These are phyloP conservation scores for Parasteatoda lunata DNA, from an alignment of 2,888 invertebrate species.

Conservation along the genomic window DNA sequence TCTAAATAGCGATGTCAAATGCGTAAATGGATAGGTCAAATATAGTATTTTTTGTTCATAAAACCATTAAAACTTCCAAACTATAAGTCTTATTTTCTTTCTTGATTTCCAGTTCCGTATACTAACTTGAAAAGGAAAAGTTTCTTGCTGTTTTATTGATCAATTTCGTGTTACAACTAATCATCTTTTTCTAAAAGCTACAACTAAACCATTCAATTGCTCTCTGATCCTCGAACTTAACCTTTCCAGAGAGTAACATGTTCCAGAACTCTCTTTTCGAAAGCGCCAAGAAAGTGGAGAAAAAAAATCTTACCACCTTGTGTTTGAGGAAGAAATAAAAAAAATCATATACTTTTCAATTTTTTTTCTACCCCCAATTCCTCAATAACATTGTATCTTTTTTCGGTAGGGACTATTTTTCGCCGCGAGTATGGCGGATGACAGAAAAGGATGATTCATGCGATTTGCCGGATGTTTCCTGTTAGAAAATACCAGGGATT, in stretches of 20 bases:
- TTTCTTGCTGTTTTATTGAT: too few relatives aligned
- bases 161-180: too few relatives aligned
- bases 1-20: too few relatives aligned
- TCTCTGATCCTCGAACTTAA: neutral
- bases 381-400: constrained; percentile 1
- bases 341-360: neutral
- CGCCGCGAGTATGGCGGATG: neutral
- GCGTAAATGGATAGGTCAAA: too few relatives aligned
- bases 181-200: neutral
- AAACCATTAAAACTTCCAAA: too few relatives aligned
- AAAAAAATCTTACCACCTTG: neutral
- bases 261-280: neutral
- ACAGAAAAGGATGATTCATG: constrained; percentile 46
- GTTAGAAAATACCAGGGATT: constrained; percentile 32
- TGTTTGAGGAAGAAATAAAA: neutral
- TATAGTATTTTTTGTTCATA: too few relatives aligned
- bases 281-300: neutral
- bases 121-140: too few relatives aligned
- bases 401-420: constrained; percentile 9
- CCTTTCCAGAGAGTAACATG: neutral
- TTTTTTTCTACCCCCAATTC: neutral
- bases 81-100: too few relatives aligned
- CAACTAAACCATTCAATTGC: neutral
- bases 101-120: too few relatives aligned
- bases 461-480: constrained; percentile 47